Conservation (phyloP, 1,140 invertebrate genomes). For the Panonychus citri region DNA sequence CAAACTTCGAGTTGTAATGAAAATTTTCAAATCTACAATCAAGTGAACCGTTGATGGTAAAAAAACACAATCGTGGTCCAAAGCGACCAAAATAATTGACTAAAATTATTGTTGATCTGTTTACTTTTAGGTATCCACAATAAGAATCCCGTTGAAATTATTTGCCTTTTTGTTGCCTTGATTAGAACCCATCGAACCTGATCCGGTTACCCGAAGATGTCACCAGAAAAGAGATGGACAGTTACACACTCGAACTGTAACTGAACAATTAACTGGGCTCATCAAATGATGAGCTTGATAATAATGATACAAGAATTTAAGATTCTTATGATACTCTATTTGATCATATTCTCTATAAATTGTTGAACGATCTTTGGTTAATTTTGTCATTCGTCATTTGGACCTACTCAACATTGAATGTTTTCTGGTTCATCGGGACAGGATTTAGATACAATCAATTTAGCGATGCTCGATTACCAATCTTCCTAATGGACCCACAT, state of each 20-base stretch:
- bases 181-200: conserved; percentile 83
- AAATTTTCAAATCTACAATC: conserved; percentile 42
- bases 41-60: conserved; percentile 78
- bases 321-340: conserved; percentile 98
- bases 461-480: conserved; percentile 88
- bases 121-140: conserved; percentile 46
- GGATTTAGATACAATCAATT: conserved; percentile 30
- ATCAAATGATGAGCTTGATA: conserved; percentile 11
- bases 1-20: conserved; percentile 69
- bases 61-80: too few relatives aligned
- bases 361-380: conserved; percentile 78
- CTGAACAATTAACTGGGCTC: conserved; percentile 8
- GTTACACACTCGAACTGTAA: conserved; percentile 3
- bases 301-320: conserved; percentile 16
- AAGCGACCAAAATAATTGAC: too few relatives aligned
- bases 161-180: conserved; percentile 76
- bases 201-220: conserved; percentile 86
- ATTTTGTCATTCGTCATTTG: conserved; percentile 94
- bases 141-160: conserved; percentile 82
- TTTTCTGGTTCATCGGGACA: background rate
- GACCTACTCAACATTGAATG: conserved; percentile 81
- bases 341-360: conserved; percentile 87
- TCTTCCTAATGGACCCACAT: conserved; percentile 76
- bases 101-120: conserved; percentile 10
- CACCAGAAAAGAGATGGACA: conserved; percentile 27